Base-by-base conservation (phyloP, 2,113 vertebrate genomes). In the Urocolius indicus region DNA sequence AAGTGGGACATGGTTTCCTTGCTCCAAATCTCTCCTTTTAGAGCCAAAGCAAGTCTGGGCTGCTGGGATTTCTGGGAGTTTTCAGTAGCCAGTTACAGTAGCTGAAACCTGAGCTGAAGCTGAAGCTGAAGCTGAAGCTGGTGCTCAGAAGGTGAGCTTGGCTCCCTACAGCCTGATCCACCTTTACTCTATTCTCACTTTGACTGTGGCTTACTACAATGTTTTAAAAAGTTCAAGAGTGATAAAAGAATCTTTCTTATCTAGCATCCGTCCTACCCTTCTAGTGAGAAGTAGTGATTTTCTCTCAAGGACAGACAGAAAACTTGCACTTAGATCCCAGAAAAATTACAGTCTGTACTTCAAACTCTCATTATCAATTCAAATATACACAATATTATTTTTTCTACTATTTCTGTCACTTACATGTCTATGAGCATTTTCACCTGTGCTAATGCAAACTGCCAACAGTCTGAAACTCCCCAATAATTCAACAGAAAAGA, bases 291-390 rank as follows among this genome's bases (percentile, higher is more conserved):
- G 72, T 4, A 81, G 58, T 54, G 79, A 63, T 96, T 93, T 94
- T 97, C 75, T 95, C 71, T 89, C 61, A 92, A 91, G 80, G 68
- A 75, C 72, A 66, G 80, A 79, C 16, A 87, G 63, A 94, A 90
- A 95, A 86, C 69, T 96, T 7, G 6, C 27, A n/a, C 77, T 81
- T 54, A 63, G 87, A 78, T 13, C 57, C 41, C 46, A 79, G 55
- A 79, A 86, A 93, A 94, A 86, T 93, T 51, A 76, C 82, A 87
- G 75, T 32, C 85, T 82, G 13, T 81, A 30, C 26, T 66, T 14
- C 34, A 41, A 48, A 16, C 46, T 88, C 84, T 81, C 52, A 71
- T 84, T 93, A 74, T 84, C 68, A 93, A 52, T 45, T 55, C 83
- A 93, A 84, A 96, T 19, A 73, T 21, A 63, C 38, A 67, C 27